Evolutionary conservation across 37 sponge, comb jelly and placozoan genomes (phyloP).

Genomic region (Trichoplax adhaerens): DNA sequence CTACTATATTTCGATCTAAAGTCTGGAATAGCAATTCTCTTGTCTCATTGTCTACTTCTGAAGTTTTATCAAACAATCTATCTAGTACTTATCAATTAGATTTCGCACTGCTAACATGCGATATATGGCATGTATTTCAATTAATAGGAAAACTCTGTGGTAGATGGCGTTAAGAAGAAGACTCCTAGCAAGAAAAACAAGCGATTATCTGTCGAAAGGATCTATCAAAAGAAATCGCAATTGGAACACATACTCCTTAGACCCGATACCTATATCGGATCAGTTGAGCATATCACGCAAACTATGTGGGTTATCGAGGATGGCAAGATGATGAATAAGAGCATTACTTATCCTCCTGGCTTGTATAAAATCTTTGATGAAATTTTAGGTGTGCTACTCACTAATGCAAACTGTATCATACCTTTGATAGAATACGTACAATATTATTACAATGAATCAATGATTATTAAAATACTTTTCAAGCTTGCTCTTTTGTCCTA

Average conservation of each 20-base stretch:
- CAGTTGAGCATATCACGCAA: constrained; percentile 56
- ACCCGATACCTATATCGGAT: constrained; percentile 94
- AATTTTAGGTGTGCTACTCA: constrained; percentile 21
- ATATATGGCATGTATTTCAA: too few relatives aligned
- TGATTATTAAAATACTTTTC: constrained; percentile 4
- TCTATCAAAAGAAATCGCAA: constrained; percentile 90
- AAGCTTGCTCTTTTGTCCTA: neutral
- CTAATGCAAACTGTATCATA: too few relatives aligned
- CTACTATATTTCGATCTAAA: too few relatives aligned
- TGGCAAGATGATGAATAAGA: constrained; percentile 48
- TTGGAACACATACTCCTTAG: constrained; percentile 90
- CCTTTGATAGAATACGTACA: too few relatives aligned
- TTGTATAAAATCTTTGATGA: constrained; percentile 99
- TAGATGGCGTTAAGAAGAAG: too few relatives aligned
- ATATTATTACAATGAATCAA: too few relatives aligned
- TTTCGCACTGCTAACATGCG: too few relatives aligned
- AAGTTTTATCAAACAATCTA: too few relatives aligned
- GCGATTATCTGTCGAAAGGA: constrained; percentile 75
- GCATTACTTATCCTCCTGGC: constrained; percentile 83
- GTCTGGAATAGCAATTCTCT: too few relatives aligned
- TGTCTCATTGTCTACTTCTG: too few relatives aligned
- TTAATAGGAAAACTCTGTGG: too few relatives aligned
- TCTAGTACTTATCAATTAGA: too few relatives aligned
- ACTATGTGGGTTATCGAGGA: constrained; percentile 76
- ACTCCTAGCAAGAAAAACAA: constrained; percentile 10